A percentile compares a stretch with the other conserved stretches of the same genome.
phyloP scores from a whole-genome alignment of 2,113 vertebrate genomes.

The Aspidoscelis tigris region DNA sequence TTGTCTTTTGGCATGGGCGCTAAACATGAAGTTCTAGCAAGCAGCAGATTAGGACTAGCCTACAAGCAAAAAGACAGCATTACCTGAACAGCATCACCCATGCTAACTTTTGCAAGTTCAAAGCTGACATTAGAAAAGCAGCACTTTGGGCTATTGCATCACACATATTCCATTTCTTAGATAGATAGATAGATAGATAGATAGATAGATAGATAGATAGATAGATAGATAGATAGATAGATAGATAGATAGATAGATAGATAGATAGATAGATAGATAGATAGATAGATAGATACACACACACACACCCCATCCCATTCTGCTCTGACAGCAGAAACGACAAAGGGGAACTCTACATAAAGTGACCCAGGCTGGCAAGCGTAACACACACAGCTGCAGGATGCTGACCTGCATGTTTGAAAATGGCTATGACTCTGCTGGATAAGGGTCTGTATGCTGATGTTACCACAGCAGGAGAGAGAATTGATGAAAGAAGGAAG shows the following conservation, averaged over 20 bases:
- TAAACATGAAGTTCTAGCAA: neutral
- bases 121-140: conserved; percentile 23
- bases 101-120: conserved; percentile 40
- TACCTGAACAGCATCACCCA: conserved; percentile 45
- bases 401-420: neutral
- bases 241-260: too few relatives aligned
- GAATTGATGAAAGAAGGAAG: neutral
- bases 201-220: too few relatives aligned
- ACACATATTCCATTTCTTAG: conserved; percentile 37
- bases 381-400: conserved; percentile 16
- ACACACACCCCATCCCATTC: conserved; percentile 11
- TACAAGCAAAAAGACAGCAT: conserved; percentile 41
- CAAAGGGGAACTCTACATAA: neutral
- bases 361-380: neutral
- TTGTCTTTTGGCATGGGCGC: conserved; percentile 13
- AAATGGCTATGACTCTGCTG: conserved; percentile 18
- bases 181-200: too few relatives aligned
- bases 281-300: too few relatives aligned
- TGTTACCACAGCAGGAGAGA: conserved; percentile 39
- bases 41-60: conserved; percentile 19
- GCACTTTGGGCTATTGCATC: conserved; percentile 36
- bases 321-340: conserved; percentile 3
- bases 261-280: too few relatives aligned
- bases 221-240: too few relatives aligned
- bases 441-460: neutral